These are phyloP conservation scores for Caracal caracal DNA, from an alignment of 2,113 vertebrate species.

Conservation along the genomic window DNA sequence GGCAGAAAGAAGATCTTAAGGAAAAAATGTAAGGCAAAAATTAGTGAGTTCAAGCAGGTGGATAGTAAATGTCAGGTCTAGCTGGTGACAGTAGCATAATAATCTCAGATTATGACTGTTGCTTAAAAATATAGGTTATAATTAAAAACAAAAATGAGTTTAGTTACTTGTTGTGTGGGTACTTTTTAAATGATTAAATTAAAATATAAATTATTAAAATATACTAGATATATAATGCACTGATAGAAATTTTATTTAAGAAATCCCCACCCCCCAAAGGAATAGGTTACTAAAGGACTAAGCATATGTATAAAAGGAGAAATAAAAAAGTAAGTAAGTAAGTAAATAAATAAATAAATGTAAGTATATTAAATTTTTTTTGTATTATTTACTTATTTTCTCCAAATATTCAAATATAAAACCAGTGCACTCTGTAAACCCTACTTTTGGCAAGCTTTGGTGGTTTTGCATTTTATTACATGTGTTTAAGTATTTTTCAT, in stretches of 20 bases:
- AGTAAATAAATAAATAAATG: not conserved
- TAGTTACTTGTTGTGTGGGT: not conserved
- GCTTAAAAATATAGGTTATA: not conserved
- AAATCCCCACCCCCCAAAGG: not conserved
- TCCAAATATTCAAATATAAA: not conserved
- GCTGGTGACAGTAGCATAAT: not conserved
- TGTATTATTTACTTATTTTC: not conserved
- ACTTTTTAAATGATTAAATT: conserved; percentile 7
- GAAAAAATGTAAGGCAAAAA: not conserved
- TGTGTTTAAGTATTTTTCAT: conserved; percentile 3
- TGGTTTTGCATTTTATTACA: not conserved
- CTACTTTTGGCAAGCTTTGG: not conserved
- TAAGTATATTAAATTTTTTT: not conserved
- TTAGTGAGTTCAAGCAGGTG: not conserved
- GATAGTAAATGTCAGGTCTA: not conserved
- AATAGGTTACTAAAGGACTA: not conserved
- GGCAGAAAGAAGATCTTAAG: not conserved
- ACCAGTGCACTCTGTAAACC: not conserved
- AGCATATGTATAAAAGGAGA: not conserved
- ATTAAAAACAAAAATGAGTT: not conserved
- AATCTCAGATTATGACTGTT: not conserved
- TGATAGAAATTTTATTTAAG: not conserved
- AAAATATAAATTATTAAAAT: conserved; percentile 35
- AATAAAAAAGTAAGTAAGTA: not conserved
- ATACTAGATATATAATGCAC: conserved; percentile 7